Conservation (phyloP, 2,888 invertebrate species). For the Erpobdella octoculata region DNA sequence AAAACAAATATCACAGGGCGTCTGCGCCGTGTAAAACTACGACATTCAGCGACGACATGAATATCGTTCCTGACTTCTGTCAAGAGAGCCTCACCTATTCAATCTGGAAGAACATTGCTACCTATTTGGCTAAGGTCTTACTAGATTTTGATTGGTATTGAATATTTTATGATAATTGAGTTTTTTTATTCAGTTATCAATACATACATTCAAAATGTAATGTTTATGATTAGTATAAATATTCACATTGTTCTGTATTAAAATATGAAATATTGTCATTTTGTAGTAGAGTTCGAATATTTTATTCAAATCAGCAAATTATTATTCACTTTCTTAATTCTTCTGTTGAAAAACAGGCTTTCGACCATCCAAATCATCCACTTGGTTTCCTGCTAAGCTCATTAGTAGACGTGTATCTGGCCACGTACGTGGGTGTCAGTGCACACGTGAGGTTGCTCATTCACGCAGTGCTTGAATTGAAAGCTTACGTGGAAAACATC, state of each 20-base stretch:
- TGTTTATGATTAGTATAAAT: too few relatives aligned
- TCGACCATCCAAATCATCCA: conserved; percentile 67
- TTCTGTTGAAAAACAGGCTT: conserved; percentile 35
- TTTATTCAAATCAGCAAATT: too few relatives aligned
- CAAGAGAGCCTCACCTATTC: conserved; percentile 48
- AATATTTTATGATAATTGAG: not conserved
- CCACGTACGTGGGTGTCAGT: conserved; percentile 70
- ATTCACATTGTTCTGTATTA: too few relatives aligned
- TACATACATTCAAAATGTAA: not conserved
- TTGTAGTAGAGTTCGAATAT: too few relatives aligned
- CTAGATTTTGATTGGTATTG: not conserved
- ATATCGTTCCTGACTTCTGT: conserved; percentile 8
- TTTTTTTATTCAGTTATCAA: not conserved
- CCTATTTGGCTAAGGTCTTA: conserved; percentile 62
- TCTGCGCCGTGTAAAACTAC: too few relatives aligned
- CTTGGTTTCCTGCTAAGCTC: conserved; percentile 66
- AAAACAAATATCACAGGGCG: too few relatives aligned
- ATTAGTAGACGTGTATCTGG: conserved; percentile 69
- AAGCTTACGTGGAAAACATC: conserved; percentile 56
- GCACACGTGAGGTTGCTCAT: conserved; percentile 70
- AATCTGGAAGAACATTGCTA: conserved; percentile 60
- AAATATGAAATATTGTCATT: too few relatives aligned
- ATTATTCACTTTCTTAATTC: too few relatives aligned
- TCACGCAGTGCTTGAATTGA: conserved; percentile 76
- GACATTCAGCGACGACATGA: conserved; percentile 8